Evolutionary conservation across 2,888 invertebrate genomes (phyloP).

Genomic region (Thysanoteuthis rhombus): DNA sequence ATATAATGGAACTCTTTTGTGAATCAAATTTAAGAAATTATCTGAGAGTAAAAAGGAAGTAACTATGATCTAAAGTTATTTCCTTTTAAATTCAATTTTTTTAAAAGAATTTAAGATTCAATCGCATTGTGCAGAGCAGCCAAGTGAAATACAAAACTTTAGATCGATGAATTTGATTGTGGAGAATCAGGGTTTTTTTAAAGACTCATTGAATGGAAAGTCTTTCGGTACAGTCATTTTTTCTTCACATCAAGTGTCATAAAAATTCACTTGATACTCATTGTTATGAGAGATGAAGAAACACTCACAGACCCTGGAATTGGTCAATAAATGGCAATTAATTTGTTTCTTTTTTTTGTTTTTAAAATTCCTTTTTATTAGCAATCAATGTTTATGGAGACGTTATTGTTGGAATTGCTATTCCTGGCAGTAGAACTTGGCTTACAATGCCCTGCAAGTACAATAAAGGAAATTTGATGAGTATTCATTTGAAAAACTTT

Average conservation of each 20-base stretch:
- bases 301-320: not conserved
- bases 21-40: too few relatives aligned
- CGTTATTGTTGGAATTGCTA: too few relatives aligned
- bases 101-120: too few relatives aligned
- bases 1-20: too few relatives aligned
- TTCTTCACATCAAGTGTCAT: not conserved
- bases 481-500: too few relatives aligned
- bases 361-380: not conserved
- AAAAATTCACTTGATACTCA: not conserved
- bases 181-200: not conserved
- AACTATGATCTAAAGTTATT: too few relatives aligned
- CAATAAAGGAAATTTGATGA: too few relatives aligned
- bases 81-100: too few relatives aligned
- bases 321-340: not conserved
- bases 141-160: not conserved
- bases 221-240: not conserved
- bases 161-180: not conserved
- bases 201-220: not conserved
- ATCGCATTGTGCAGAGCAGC: too few relatives aligned
- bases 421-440: too few relatives aligned
- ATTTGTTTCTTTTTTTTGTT: not conserved
- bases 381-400: not conserved
- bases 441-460: too few relatives aligned
- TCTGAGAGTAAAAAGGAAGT: too few relatives aligned
- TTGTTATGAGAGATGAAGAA: not conserved